Base-by-base conservation (phyloP, 1,140 invertebrate genomes). In the Choristoneura fumiferana region DNA sequence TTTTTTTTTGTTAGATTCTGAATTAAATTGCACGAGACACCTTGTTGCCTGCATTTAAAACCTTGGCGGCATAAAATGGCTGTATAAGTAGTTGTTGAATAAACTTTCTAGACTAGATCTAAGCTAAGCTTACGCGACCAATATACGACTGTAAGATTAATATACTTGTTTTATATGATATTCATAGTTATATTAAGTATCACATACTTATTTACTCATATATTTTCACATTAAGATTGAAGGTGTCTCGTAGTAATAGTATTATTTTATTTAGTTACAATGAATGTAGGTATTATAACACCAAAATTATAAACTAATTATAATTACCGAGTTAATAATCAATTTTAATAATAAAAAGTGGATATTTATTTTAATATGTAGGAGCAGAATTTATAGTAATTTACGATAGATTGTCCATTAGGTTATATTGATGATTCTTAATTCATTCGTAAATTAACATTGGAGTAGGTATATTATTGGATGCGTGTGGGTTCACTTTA, bases 291-390 rank as follows among this genome's bases (percentile, higher is more conserved):
- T 49, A 49, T 49, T 49, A 49, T 49, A 49, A 49, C 43, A 49
- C 43, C 43, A 49, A 49, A 29, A 49, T 49, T 49, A 12, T 49
- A 49, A 33, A 49, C 22, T 45, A 49, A 29, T 15, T 49, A 5
- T 49, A 49, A 49, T 49, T 49, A 18, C 43, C 18, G 43, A 49
- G 6, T 12, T 49, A 49, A 49, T 49, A 15, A 49, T 49, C 43
- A 49, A 43, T 43, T 49, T 12, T 29, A 49, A 49, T 49, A 33
- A 49, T 49, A 22, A 49, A 33, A 49, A 8, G 43, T 49, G 43
- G 43, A 49, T 15, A 37, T 54, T 54, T 54, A 54, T 35, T 36
- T 37, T 54, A 37, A 35, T 54, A 54, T 54, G 12, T 54, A 35
- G 15, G 10, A 39, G 29, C 33, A 54, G 33, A 35, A 54, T 54